A percentile compares a stretch with the other conserved stretches of the same genome.
These are phyloP conservation scores for Papilio helenus DNA, from an alignment of 1,140 invertebrate genomes.

Conservation along the genomic window DNA sequence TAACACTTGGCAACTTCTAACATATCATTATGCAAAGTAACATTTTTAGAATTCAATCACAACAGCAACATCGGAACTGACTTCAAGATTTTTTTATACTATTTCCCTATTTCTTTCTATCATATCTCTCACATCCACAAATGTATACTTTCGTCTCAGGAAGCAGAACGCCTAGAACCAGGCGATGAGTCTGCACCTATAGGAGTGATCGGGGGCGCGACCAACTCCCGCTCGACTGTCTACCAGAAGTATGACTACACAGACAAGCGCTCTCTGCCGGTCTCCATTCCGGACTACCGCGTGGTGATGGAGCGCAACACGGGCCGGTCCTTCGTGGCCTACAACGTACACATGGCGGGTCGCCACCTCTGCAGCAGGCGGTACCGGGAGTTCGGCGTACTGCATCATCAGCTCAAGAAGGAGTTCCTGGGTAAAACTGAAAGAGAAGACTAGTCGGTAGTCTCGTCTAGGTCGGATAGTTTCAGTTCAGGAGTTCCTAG, in stretches of 20 bases:
- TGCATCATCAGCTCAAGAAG: constrained; percentile 95
- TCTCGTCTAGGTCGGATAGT: not conserved
- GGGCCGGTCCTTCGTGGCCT: constrained; percentile 97
- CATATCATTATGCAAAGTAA: not conserved
- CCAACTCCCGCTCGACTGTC: constrained; percentile 69
- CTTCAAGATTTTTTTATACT: not conserved
- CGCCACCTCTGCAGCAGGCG: constrained; percentile 97
- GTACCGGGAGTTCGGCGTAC: constrained; percentile 96
- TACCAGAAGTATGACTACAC: constrained; percentile 91
- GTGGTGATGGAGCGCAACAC: constrained; percentile 86
- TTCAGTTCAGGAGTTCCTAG: no score
- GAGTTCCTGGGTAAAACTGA: constrained; percentile 92
- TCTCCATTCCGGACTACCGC: constrained; percentile 94
- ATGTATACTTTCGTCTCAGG: constrained; percentile 80
- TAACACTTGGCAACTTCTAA: constrained; percentile 6
- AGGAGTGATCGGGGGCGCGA: constrained; percentile 86
- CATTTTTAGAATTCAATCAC: constrained; percentile 1
- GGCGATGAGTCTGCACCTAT: constrained; percentile 94
- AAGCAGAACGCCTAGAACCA: constrained; percentile 93
- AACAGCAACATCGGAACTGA: not conserved
- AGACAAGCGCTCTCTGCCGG: constrained; percentile 98
- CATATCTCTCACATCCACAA: not conserved
- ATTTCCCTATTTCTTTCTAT: not conserved
- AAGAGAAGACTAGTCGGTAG: not conserved
- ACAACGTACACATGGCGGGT: constrained; percentile 99